A percentile compares a stretch with the other conserved stretches of the same genome.
Conservation (phyloP, 2,113 vertebrate species). For the Ariopsis seemanni region DNA sequence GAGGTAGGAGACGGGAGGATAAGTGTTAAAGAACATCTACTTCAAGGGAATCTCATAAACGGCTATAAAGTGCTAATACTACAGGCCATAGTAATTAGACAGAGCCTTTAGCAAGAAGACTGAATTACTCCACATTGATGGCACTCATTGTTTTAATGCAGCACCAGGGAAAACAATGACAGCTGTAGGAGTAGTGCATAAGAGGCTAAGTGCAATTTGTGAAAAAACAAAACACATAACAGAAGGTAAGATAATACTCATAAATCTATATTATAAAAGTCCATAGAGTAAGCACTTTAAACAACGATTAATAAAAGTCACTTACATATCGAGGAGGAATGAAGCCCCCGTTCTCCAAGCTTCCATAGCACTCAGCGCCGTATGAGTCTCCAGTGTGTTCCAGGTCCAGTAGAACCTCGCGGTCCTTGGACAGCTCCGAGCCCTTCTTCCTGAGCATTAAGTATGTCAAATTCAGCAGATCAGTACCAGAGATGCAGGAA, state of each 20-base stretch:
- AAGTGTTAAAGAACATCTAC: slow-evolving; percentile 2
- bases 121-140: slow-evolving; percentile 17
- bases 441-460: slow-evolving; percentile 71
- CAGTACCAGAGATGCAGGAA: slow-evolving; percentile 4
- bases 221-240: background rate
- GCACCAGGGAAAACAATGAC: background rate
- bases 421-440: slow-evolving; percentile 62
- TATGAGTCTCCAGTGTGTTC: slow-evolving; percentile 60
- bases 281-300: background rate
- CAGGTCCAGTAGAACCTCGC: slow-evolving; percentile 69
- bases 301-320: background rate
- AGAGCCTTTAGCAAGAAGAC: slow-evolving; percentile 2
- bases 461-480: background rate
- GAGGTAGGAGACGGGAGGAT: background rate
- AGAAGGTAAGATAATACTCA: background rate
- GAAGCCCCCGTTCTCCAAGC: slow-evolving; percentile 65
- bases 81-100: slow-evolving; percentile 31
- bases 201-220: background rate
- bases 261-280: background rate
- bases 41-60: slow-evolving; percentile 15
- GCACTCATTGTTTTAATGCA: slow-evolving; percentile 9
- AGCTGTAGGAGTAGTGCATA: background rate
- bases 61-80: no score
- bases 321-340: slow-evolving; percentile 75
- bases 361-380: slow-evolving; percentile 66